phyloP scores from a whole-genome alignment of 2,113 vertebrate genomes.

The Columba livia region DNA sequence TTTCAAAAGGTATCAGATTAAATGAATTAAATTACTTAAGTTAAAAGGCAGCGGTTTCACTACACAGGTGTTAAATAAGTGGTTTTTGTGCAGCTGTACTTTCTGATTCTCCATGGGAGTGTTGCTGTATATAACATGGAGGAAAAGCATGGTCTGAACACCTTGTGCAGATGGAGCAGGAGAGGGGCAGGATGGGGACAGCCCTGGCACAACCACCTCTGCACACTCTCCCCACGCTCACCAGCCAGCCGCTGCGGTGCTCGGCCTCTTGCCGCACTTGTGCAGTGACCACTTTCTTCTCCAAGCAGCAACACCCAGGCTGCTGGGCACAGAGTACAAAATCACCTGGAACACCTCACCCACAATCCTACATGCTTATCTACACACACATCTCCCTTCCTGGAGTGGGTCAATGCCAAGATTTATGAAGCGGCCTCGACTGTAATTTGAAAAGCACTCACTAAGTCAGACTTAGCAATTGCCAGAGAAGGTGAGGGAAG shows the following conservation, averaged over 20 bases:
- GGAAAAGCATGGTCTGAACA: background rate
- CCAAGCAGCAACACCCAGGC: background rate
- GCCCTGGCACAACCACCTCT: rapidly evolving
- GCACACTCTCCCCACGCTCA: rapidly evolving
- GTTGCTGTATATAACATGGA: background rate
- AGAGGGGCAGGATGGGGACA: background rate
- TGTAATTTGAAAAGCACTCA: background rate
- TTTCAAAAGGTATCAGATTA: background rate
- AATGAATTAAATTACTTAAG: background rate
- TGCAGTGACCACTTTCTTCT: background rate
- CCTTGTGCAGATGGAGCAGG: background rate
- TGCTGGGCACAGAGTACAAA: background rate
- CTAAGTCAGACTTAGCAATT: background rate
- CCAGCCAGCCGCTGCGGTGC: rapidly evolving
- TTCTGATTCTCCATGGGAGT: background rate
- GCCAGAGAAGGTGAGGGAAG: background rate
- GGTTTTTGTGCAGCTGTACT: background rate
- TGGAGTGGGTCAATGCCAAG: background rate
- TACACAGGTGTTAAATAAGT: background rate
- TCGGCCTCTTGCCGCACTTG: background rate
- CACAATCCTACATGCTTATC: background rate
- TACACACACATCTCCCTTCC: background rate
- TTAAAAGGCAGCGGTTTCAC: background rate
- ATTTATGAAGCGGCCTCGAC: background rate
- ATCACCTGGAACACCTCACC: background rate